phyloP scores from a whole-genome alignment of 2,888 invertebrate species.

The Chaetogeoica ovagalla region DNA sequence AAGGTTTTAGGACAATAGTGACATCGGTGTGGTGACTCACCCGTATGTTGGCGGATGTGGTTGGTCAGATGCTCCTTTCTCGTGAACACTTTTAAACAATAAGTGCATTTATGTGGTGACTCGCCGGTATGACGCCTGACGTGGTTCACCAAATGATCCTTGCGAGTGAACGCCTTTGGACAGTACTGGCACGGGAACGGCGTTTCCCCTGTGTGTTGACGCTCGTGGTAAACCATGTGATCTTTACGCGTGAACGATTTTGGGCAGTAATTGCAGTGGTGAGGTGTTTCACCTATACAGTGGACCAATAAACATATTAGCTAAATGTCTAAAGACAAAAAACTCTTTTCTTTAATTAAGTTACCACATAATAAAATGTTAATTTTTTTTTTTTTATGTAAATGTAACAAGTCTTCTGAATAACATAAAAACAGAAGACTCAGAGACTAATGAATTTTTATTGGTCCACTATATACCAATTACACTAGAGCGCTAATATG shows the following conservation, averaged over 20 bases:
- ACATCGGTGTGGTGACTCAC: constrained; percentile 67
- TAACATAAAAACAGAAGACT: constrained; percentile 32
- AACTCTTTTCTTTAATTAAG: constrained; percentile 41
- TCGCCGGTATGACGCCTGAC: constrained; percentile 87
- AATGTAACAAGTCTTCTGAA: constrained; percentile 36
- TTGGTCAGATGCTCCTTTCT: constrained; percentile 58
- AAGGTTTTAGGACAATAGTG: constrained; percentile 84
- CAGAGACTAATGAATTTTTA: constrained; percentile 43
- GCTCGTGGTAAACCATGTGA: constrained; percentile 82
- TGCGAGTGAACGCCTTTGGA: constrained; percentile 80
- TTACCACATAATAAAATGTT: constrained; percentile 45
- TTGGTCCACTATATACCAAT: constrained; percentile 53
- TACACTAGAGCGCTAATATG: constrained; percentile 52
- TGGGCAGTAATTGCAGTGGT: constrained; percentile 78
- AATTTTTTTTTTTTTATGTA: constrained; percentile 28
- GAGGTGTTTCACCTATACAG: constrained; percentile 59
- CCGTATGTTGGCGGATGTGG: constrained; percentile 59
- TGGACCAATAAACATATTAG: constrained; percentile 53
- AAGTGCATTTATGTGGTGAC: constrained; percentile 83
- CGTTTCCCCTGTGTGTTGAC: constrained; percentile 77
- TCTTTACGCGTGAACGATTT: constrained; percentile 86
- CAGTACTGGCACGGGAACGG: constrained; percentile 77
- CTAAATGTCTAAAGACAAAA: constrained; percentile 52
- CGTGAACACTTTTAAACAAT: constrained; percentile 68
- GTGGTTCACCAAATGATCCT: constrained; percentile 86